Percentiles rank a stretch among this genome's conserved stretches.
phyloP scores from a whole-genome alignment of 2,797 vertebrate species.

The Muscicapa striata region DNA sequence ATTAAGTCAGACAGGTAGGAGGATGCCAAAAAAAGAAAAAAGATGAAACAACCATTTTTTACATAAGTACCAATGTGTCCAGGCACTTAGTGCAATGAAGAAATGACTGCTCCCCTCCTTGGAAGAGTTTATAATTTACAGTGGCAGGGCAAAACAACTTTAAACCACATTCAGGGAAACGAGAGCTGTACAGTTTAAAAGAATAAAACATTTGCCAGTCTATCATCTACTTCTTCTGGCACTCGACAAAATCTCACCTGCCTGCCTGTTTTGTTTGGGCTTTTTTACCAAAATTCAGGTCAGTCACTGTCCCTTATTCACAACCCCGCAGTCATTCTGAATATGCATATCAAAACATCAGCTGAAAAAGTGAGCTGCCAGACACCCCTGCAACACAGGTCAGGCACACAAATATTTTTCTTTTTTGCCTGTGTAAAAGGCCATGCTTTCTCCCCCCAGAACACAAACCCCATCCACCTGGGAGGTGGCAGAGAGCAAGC shows the following conservation, averaged over 20 bases:
- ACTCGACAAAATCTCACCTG: not conserved
- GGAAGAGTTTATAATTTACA: not conserved
- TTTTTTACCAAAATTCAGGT: conserved; percentile 6
- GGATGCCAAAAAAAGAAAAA: too few species aligned
- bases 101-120: not conserved
- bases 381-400: not conserved
- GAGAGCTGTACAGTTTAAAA: not conserved
- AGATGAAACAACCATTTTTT: not conserved
- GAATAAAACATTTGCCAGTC: not conserved
- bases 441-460: not conserved
- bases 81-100: not conserved
- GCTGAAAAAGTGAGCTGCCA: not conserved
- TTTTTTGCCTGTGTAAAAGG: not conserved
- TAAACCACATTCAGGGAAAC: not conserved
- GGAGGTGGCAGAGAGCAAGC: fast-evolving
- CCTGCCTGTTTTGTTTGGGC: not conserved
- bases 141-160: not conserved
- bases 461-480: not conserved
- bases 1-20: not conserved
- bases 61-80: not conserved
- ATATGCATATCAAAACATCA: not conserved
- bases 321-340: not conserved
- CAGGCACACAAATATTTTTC: not conserved
- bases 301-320: not conserved
- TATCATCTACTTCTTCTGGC: not conserved